Percentiles rank a stretch among this genome's conserved stretches.
phyloP scores from a whole-genome alignment of 2,113 vertebrate species.

The Tinamus guttatus region DNA sequence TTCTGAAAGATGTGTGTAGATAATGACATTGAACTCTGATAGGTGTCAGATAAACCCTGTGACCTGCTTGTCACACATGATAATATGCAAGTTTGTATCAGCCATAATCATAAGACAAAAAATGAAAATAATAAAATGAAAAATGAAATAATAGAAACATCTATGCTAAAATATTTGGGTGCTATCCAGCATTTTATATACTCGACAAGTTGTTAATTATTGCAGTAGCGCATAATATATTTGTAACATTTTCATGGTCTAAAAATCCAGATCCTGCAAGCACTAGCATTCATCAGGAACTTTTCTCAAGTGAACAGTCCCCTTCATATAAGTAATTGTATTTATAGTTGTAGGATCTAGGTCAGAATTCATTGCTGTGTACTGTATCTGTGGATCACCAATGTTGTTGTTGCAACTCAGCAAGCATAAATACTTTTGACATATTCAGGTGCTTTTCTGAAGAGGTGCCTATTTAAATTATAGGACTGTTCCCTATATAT shows the following conservation, averaged over 20 bases:
- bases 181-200: neutral
- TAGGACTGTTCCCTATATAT: neutral
- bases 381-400: neutral
- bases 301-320: neutral
- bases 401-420: neutral
- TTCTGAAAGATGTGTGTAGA: neutral
- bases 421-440: neutral
- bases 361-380: neutral
- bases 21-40: neutral
- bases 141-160: neutral
- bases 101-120: neutral
- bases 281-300: neutral
- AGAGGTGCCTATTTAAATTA: neutral
- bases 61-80: neutral
- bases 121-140: neutral
- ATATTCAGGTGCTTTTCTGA: neutral
- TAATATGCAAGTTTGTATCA: neutral
- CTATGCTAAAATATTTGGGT: neutral
- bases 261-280: neutral
- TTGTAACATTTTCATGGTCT: neutral
- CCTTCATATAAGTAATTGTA: neutral
- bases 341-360: neutral
- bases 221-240: neutral
- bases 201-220: neutral
- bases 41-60: neutral